A percentile compares a stretch with the other conserved stretches of the same genome.
Evolutionary conservation across 2,113 vertebrate species (phyloP).

Genomic region (Gopherus evgoodei): DNA sequence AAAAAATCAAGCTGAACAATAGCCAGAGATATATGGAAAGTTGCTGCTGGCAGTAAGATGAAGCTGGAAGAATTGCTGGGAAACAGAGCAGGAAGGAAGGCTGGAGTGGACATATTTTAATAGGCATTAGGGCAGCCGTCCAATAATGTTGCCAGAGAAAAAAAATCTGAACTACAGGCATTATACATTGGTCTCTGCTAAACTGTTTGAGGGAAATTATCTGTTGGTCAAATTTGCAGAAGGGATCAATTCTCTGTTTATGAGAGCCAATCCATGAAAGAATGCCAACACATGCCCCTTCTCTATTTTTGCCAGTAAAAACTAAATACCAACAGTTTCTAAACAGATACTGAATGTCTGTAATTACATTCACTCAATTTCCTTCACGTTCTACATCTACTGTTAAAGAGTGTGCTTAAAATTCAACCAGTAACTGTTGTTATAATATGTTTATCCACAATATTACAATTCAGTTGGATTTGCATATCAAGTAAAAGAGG

Average conservation of each 20-base stretch:
- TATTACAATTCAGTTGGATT: constrained; percentile 22
- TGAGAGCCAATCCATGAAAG: neutral
- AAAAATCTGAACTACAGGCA: neutral
- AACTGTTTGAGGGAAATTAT: neutral
- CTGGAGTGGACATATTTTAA: rapidly evolving
- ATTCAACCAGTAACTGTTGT: neutral
- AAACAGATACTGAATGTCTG: neutral
- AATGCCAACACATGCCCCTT: neutral
- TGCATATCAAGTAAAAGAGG: constrained; percentile 4
- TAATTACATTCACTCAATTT: rapidly evolving
- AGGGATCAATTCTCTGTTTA: neutral
- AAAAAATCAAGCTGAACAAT: neutral
- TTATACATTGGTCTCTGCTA: neutral
- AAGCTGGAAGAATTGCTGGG: neutral
- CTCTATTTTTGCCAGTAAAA: neutral
- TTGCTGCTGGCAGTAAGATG: neutral
- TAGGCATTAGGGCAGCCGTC: neutral
- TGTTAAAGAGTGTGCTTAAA: neutral
- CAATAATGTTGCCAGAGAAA: neutral
- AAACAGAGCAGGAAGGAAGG: rapidly evolving
- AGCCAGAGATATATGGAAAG: neutral
- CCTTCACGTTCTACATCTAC: neutral
- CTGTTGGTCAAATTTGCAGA: neutral
- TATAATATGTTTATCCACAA: neutral
- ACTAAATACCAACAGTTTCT: neutral